Evolutionary conservation across 2,113 vertebrate species (phyloP).

Genomic region (Bungarus multicinctus): DNA sequence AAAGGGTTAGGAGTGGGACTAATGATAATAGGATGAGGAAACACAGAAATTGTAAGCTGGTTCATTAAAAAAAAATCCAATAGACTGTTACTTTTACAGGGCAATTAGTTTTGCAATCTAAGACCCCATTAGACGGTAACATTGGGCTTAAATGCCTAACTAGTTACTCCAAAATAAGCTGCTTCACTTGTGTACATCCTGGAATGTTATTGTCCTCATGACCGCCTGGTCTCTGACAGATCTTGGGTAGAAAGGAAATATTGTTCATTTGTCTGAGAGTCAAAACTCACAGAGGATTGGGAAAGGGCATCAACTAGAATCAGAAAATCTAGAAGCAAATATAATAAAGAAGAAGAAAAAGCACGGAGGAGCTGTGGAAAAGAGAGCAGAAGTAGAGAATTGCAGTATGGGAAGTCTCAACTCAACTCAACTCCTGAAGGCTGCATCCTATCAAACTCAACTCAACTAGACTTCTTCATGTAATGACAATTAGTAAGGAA

Average conservation of each 20-base stretch:
- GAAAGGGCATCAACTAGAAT: neutral
- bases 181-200: neutral
- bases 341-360: neutral
- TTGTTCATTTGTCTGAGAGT: neutral
- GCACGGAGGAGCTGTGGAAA: neutral
- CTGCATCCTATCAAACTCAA: neutral
- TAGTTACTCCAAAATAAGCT: neutral
- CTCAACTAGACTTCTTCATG: neutral
- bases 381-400: neutral
- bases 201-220: neutral
- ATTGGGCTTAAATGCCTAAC: neutral
- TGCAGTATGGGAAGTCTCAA: neutral
- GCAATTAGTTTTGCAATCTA: neutral
- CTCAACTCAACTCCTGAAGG: neutral
- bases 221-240: neutral
- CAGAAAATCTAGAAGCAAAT: neutral
- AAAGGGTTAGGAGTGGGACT: neutral
- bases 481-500: neutral
- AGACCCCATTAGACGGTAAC: neutral
- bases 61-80: neutral
- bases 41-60: neutral
- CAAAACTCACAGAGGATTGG: neutral
- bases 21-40: neutral
- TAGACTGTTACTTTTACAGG: neutral
- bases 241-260: neutral